Conservation (phyloP, 2,113 vertebrate genomes). For the Hyperoodon ampullatus region DNA sequence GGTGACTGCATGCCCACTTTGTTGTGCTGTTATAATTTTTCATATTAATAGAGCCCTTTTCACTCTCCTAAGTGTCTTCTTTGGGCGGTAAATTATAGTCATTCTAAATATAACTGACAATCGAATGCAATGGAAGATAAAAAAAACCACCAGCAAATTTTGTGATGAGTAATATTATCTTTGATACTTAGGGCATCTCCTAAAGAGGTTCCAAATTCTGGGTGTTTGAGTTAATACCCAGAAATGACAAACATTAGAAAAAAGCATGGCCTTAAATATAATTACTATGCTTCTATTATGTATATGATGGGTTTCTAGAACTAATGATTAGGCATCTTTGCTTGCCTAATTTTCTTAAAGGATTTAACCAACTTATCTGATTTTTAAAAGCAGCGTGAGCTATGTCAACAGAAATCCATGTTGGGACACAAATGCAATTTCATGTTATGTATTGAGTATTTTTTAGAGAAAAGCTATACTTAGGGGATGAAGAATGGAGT, state of each 20-base stretch:
- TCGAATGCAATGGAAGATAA: constrained; percentile 46
- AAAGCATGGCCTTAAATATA: constrained; percentile 68
- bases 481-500: constrained; percentile 12
- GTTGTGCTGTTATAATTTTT: constrained; percentile 27
- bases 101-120: constrained; percentile 52
- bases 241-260: constrained; percentile 68
- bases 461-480: constrained; percentile 67
- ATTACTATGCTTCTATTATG: constrained; percentile 40
- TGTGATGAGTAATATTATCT: constrained; percentile 61
- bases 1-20: neutral
- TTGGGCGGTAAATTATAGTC: constrained; percentile 46
- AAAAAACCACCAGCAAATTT: constrained; percentile 46
- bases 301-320: constrained; percentile 58
- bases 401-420: constrained; percentile 68
- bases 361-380: constrained; percentile 74
- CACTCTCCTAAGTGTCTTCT: neutral
- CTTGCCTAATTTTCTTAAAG: constrained; percentile 77
- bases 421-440: constrained; percentile 72
- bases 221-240: constrained; percentile 66
- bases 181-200: constrained; percentile 32
- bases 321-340: constrained; percentile 55
- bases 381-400: constrained; percentile 74
- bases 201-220: constrained; percentile 52
- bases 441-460: constrained; percentile 61
- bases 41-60: neutral